These are phyloP conservation scores for Conistra vaccinii DNA, from an alignment of 2,888 invertebrate genomes.

Conservation along the genomic window DNA sequence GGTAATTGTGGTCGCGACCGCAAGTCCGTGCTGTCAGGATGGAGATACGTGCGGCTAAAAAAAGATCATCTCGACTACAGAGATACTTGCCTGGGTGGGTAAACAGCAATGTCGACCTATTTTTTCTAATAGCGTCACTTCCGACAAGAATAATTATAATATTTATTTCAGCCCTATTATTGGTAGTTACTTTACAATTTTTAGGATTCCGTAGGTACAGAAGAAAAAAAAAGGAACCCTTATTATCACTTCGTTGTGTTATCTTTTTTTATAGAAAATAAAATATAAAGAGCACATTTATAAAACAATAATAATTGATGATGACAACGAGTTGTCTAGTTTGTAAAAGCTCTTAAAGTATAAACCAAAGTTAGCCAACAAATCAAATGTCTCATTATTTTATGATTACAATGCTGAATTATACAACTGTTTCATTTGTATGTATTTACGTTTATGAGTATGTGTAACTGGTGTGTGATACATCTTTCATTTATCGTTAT, in stretches of 20 bases:
- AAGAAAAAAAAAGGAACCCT: too few relatives aligned
- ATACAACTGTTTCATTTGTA: slow-evolving; percentile 29
- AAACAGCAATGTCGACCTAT: not conserved
- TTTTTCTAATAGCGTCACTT: not conserved
- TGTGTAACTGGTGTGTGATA: not conserved
- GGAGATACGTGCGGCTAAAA: not conserved
- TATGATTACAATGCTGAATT: slow-evolving; percentile 46
- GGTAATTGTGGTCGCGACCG: slow-evolving; percentile 42
- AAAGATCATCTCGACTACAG: not conserved
- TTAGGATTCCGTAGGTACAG: too few relatives aligned
- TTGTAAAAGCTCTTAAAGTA: slow-evolving; percentile 27
- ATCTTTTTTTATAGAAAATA: too few relatives aligned
- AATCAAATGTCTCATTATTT: slow-evolving; percentile 54
- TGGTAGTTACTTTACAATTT: not conserved
- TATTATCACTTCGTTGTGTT: too few relatives aligned
- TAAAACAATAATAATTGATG: not conserved
- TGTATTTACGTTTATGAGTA: slow-evolving; percentile 26
- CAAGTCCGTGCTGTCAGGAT: slow-evolving; percentile 3
- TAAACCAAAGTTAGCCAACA: slow-evolving; percentile 41
- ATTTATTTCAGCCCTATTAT: not conserved
- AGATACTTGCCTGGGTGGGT: not conserved
- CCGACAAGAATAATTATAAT: not conserved
- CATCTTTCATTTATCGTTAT: slow-evolving; percentile 15
- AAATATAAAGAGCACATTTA: too few relatives aligned
- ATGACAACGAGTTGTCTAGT: slow-evolving; percentile 14